Percentiles rank a stretch among this genome's conserved stretches.
Conservation (phyloP, 1,140 invertebrate genomes). For the Drosophila guanche region DNA sequence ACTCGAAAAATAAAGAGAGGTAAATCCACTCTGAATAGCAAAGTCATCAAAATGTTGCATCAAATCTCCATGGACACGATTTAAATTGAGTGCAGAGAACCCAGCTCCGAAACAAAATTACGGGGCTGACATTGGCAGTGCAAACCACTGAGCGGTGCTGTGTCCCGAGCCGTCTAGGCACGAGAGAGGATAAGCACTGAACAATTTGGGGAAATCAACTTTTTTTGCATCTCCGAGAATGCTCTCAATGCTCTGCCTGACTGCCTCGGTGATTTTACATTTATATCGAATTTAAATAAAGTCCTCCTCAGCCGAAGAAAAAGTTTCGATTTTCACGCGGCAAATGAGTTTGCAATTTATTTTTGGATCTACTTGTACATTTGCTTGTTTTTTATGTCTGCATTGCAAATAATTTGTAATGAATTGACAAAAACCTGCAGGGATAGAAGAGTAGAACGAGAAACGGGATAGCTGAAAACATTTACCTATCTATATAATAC, state of each 20-base stretch:
- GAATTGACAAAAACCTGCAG: slow-evolving; percentile 71
- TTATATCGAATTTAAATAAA: slow-evolving; percentile 66
- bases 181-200: slow-evolving; percentile 10
- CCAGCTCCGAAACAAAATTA: slow-evolving; percentile 5
- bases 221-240: slow-evolving; percentile 25
- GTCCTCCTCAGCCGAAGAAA: slow-evolving; percentile 25
- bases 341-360: slow-evolving; percentile 78
- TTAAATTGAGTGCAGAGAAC: slow-evolving; percentile 50
- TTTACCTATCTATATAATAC: slow-evolving; percentile 54
- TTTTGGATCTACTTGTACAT: slow-evolving; percentile 23
- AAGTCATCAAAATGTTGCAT: slow-evolving; percentile 10
- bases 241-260: slow-evolving; percentile 44
- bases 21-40: slow-evolving; percentile 23
- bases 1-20: not conserved
- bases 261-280: slow-evolving; percentile 50
- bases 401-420: slow-evolving; percentile 70
- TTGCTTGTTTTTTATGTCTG: slow-evolving; percentile 21
- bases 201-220: slow-evolving; percentile 60
- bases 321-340: slow-evolving; percentile 57
- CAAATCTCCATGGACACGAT: slow-evolving; percentile 69
- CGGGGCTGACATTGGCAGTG: slow-evolving; percentile 9
- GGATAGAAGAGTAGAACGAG: slow-evolving; percentile 1
- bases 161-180: slow-evolving; percentile 35
- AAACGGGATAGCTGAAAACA: slow-evolving; percentile 17
- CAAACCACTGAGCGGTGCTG: slow-evolving; percentile 39